Conservation (phyloP, 2,797 vertebrate species). For the Acrossocheilus wenchowensis region DNA sequence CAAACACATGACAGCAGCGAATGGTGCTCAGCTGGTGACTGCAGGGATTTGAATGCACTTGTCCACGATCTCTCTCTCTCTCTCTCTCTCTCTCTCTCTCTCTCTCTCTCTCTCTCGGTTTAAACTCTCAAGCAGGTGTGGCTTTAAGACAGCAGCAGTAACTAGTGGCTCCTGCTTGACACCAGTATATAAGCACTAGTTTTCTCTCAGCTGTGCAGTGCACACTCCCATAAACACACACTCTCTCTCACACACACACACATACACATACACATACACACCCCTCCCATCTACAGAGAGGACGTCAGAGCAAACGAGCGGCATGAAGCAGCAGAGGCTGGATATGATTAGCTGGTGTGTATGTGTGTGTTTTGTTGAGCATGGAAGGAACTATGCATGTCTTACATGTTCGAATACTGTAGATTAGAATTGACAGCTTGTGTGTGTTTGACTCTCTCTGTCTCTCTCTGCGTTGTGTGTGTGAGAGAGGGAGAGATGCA, state of each 20-base stretch:
- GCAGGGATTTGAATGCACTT: conserved; percentile 34
- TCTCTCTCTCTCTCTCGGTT: conserved; percentile 16
- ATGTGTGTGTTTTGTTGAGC: conserved; percentile 18
- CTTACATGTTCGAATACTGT: conserved; percentile 1
- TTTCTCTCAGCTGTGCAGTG: conserved; percentile 34
- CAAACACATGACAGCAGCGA: conserved; percentile 46
- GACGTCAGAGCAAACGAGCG: conserved; percentile 31
- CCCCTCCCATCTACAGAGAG: conserved; percentile 6
- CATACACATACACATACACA: conserved; percentile 18
- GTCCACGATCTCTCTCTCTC: conserved; percentile 34
- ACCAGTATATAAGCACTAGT: conserved; percentile 65
- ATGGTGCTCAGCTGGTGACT: conserved; percentile 63
- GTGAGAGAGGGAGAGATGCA: conserved; percentile 7
- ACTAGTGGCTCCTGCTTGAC: conserved; percentile 70
- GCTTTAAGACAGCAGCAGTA: conserved; percentile 77
- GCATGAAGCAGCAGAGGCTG: conserved; percentile 39
- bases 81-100: conserved; percentile 12
- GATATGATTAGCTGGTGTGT: conserved; percentile 46
- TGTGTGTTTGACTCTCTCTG: neutral
- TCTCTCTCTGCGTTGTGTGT: neutral
- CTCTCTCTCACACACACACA: neutral
- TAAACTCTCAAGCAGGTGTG: conserved; percentile 82
- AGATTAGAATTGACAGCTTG: conserved; percentile 10
- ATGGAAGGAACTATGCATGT: conserved; percentile 8
- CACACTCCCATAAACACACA: conserved; percentile 34